Evolutionary conservation across 2,888 invertebrate species (phyloP), one percentile per base, ranked within the genome.

Genomic region (Perizoma flavofasciatum): DNA sequence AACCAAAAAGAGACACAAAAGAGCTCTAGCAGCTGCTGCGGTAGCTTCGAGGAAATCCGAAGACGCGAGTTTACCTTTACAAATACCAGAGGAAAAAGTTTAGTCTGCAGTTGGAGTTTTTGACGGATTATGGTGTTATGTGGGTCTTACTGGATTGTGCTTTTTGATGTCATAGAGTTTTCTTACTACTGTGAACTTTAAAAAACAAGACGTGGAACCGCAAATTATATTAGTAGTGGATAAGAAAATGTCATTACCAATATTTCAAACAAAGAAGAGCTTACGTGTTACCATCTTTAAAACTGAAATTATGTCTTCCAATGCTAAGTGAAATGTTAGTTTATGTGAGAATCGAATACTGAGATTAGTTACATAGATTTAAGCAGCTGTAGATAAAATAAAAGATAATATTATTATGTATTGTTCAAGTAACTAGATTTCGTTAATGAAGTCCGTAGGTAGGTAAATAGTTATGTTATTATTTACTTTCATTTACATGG

Each of bases 1-100:
- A 53, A 90, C 91, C 50, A 95, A 95, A 83, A 95, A 94, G 75
- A 82, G 93, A 63, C 91, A 89, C 55, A 88, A 85, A 69, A 70
- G 85, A 47, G 85, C 87, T 0, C 62, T 89, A 5, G 82, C 82
- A 5, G 80, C 85, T 0, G 86, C 85, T 0, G 86, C 82, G 0
- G 52, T 81, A 0, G 80, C 85, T 1, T 75, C 82, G 0, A 84
- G 77, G 49, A 85, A 80, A 56, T 73, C 83, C 22, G 89, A 90
- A 70, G 89, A 89, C 8, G 78, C 88, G 0, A 86, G 81, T 67
- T 66, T 89, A 34, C 88, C 88, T 10, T 64, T 91, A 73, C 89
- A 89, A 67, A 79, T 78, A 9, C 88, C 86, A 0, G 88, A 89
- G 67, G 88, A 89, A 55, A 91, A 91, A 66, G 89, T 90, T 61